Evolutionary conservation across 2,888 invertebrate genomes (phyloP).

Genomic region (Cephus rjabovi): DNA sequence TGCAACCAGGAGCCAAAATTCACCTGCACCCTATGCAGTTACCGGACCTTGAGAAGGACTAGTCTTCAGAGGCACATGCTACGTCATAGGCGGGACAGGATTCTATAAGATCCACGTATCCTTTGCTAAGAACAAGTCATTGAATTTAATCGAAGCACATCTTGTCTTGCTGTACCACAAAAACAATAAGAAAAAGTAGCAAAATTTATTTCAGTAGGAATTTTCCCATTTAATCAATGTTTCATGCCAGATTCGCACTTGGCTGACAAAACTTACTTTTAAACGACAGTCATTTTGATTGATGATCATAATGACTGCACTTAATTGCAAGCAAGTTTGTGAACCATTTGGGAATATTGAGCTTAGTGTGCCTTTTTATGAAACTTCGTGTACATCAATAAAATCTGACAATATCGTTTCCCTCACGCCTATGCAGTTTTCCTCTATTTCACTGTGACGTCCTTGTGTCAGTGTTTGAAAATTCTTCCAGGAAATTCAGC

Average conservation of each 20-base stretch:
- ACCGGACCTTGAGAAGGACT: constrained; percentile 47
- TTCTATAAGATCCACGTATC: not conserved
- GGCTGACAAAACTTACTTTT: not conserved
- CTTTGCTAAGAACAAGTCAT: not conserved
- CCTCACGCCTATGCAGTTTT: not conserved
- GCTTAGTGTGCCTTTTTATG: not conserved
- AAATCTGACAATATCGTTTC: not conserved
- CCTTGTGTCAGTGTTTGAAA: not conserved
- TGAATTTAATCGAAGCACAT: not conserved
- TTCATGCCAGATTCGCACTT: not conserved
- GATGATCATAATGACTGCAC: not conserved
- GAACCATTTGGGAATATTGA: not conserved
- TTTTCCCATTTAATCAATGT: not conserved
- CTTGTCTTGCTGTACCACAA: not conserved
- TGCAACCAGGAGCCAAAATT: constrained; percentile 47
- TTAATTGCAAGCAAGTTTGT: not conserved
- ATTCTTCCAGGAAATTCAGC: not conserved
- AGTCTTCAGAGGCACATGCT: constrained; percentile 50
- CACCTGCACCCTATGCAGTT: constrained; percentile 49
- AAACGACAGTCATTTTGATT: not conserved
- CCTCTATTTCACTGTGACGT: not conserved
- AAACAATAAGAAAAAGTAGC: not conserved
- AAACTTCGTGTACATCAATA: not conserved
- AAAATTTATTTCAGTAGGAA: not conserved
- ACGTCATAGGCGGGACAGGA: constrained; percentile 24